These are phyloP conservation scores for Protobothrops flavoviridis DNA, from an alignment of 2,113 vertebrate genomes.

Conservation along the genomic window DNA sequence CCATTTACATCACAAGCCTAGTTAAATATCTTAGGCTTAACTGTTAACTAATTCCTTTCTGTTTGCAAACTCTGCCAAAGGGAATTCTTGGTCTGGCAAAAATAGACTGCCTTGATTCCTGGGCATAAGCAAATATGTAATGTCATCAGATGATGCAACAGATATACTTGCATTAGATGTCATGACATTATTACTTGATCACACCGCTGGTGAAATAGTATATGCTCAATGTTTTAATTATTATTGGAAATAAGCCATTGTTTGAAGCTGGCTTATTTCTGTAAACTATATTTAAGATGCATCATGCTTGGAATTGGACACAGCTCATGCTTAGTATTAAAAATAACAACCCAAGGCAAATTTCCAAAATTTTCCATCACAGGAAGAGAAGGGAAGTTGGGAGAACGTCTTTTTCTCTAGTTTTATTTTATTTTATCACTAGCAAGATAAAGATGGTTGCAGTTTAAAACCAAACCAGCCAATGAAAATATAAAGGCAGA, in stretches of 20 bases:
- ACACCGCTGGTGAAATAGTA: not conserved
- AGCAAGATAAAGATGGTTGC: not conserved
- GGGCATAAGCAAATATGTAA: not conserved
- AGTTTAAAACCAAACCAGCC: not conserved
- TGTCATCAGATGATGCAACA: not conserved
- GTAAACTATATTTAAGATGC: not conserved
- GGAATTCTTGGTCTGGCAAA: not conserved
- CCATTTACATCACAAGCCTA: not conserved
- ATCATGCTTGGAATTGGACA: not conserved
- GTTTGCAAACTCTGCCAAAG: not conserved
- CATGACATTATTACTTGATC: not conserved
- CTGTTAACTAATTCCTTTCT: not conserved
- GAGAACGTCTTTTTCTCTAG: not conserved
- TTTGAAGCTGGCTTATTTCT: not conserved
- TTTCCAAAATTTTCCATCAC: not conserved
- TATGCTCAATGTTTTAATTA: not conserved
- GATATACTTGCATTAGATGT: not conserved
- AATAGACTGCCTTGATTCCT: not conserved
- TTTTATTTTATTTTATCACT: not conserved
- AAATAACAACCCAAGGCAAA: not conserved
- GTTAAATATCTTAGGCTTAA: not conserved
- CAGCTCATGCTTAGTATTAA: not conserved
- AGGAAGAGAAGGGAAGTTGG: not conserved
- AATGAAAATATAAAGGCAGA: not conserved
- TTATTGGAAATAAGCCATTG: not conserved